Evolutionary conservation across 2,888 invertebrate genomes (phyloP).

Genomic region (Flexamia atlantica): DNA sequence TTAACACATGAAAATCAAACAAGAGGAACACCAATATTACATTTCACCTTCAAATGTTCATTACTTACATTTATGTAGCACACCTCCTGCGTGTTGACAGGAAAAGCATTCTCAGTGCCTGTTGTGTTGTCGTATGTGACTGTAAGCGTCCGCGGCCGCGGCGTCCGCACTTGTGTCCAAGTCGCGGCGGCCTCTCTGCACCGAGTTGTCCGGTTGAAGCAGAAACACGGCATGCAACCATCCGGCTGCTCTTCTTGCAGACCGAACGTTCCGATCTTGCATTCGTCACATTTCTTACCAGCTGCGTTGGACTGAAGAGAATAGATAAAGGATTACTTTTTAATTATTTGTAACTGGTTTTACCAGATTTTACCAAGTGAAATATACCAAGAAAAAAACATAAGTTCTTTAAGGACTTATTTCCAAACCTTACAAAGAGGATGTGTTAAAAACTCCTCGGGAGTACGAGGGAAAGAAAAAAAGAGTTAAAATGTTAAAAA

Average conservation of each 20-base stretch:
- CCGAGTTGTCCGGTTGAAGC: conserved; percentile 90
- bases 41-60: no score
- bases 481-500: no score
- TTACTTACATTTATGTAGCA: conserved; percentile 73
- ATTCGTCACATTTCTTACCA: conserved; percentile 90
- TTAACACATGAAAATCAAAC: no score
- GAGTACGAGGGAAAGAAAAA: no score
- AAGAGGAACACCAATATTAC: no score
- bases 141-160: conserved; percentile 72
- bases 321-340: no score
- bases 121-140: conserved; percentile 71
- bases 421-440: no score
- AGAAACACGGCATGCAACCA: conserved; percentile 98
- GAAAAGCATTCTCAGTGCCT: conserved; percentile 70
- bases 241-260: conserved; percentile 85
- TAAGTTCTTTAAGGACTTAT: no score
- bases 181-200: conserved; percentile 90
- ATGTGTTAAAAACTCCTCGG: no score
- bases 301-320: conserved; percentile 85
- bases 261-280: conserved; percentile 92
- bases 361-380: no score
- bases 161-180: conserved; percentile 87
- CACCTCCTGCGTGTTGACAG: conserved; percentile 73
- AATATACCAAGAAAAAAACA: no score
- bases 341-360: no score